Evolutionary conservation across 37 sponge, comb jelly and placozoan species (phyloP), one percentile per base, ranked within the genome.

Genomic region (Haliclona indistincta): DNA sequence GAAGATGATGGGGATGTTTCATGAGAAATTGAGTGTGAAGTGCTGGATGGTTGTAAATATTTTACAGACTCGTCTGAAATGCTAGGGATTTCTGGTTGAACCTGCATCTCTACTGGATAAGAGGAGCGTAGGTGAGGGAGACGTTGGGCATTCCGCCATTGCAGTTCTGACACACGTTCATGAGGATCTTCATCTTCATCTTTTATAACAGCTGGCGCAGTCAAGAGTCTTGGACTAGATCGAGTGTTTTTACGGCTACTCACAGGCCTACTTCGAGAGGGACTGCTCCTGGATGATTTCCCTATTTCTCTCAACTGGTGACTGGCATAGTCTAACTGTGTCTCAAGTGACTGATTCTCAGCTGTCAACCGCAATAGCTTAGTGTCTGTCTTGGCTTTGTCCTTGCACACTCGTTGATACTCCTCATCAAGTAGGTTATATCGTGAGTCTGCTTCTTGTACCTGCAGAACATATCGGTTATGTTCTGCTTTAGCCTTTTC

Each of bases 51-150:
- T n/a, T n/a, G n/a, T n/a, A n/a, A n/a, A n/a, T n/a, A n/a, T n/a
- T n/a, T n/a, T n/a, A 81, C 39, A 2, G 6, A 26, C 4, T 69
- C 58, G 53, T 81, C 49, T 0, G 70, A 65, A 30, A 38, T 39
- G 26, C 35, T 62, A 5, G 83, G 76, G 17, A 36, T 70, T 26
- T 72, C 73, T 73, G 67, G 72, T 34, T 75, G 60, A 34, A 71
- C 63, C 66, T 91, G 91, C 54, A 81, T 63, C 75, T 91, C 91
- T 20, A 91, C 75, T 23, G 91, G 83, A 55, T 91, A 91, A 39
- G 87, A 82, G 22, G 91, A 86, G 36, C 76, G 77, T 33, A 91
- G 71, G 64, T 91, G 91, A 38, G 91, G 87, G 22, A 78, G 79
- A 36, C 54, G 69, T 54, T 37, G 56, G 2, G 78, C 39, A 56